Evolutionary conservation across 2,113 vertebrate genomes (phyloP).

Genomic region (Rhabdornis inornatus): DNA sequence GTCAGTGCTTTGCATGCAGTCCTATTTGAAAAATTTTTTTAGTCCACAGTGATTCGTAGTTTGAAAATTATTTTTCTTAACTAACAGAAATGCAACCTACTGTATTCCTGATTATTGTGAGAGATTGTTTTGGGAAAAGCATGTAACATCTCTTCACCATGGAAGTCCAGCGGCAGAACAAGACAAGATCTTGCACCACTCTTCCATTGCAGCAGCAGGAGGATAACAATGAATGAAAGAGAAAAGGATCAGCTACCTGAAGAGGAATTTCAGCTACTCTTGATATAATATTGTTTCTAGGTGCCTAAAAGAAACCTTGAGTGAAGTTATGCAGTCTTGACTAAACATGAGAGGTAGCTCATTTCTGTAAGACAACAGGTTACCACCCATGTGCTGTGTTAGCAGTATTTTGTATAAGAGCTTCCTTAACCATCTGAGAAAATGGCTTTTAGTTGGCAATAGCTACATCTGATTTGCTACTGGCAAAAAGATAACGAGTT

Average conservation of each 20-base stretch:
- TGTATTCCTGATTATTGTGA: not conserved
- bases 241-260: not conserved
- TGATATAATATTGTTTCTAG: not conserved
- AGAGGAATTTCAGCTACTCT: not conserved
- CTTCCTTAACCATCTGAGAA: not conserved
- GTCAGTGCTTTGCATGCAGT: not conserved
- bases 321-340: not conserved
- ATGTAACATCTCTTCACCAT: not conserved
- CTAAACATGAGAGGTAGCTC: not conserved
- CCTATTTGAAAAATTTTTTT: not conserved
- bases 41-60: not conserved
- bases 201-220: not conserved
- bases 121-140: not conserved
- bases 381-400: not conserved
- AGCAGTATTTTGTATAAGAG: not conserved
- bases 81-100: not conserved
- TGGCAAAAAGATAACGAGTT: not conserved
- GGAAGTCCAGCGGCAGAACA: not conserved
- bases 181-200: not conserved
- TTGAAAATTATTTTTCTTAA: not conserved
- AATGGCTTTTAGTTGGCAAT: conserved; percentile 13
- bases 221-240: not conserved
- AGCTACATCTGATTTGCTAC: not conserved
- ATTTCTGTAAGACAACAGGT: not conserved
- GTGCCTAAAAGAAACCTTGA: not conserved